Base-by-base conservation (phyloP, 2,888 invertebrate species). In the Bombyx huttoni region DNA sequence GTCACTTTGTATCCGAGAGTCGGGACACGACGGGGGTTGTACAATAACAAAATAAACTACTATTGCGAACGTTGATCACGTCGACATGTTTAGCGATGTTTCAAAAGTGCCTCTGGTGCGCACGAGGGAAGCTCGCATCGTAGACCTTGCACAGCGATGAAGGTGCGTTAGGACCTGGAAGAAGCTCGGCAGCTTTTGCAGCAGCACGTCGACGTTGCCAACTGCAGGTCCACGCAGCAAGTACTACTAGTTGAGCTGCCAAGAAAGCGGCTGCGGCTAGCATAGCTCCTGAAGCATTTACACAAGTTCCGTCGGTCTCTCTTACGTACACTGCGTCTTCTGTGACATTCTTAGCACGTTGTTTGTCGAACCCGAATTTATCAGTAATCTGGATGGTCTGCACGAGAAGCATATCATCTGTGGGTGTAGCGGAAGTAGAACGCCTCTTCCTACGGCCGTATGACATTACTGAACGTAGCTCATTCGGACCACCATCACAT, bases 361-460 rank as follows among this genome's bases (percentile, higher is more conserved):
- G 91, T 69, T 91, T 91, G 67, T 94, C 94, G 81, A 95, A 96
- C 46, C 95, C 95, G 78, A 96, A 97, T 78, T 96, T 96, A 86
- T 97, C 97, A 45, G 95, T 96, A 73, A 97, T 97, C 81, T 96
- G 96, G 70, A 97, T 96, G 54, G 96, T 94, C 77, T 96, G 96
- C 35, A 96, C 96, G 56, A 97, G 90, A 14, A 97, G 91, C 83
- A 97, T 91, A 75, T 96, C 95, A 69, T 97, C 96, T 56, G 92
- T 85, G 52, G 88, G 88, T 24, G 82, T 71, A 48, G 85, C 78
- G 14, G 88, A 91, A 61, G 89, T 91, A 71, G 91, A 92, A 89
- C 93, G 91, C 68, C 95, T 91, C 82, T 94, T 94, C 76, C 93
- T 92, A 67, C 93, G 92, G 57, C 97, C 97, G 82, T 92, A 96